Conservation (phyloP, 2,113 vertebrate species). For the Hemiprocne comata region DNA sequence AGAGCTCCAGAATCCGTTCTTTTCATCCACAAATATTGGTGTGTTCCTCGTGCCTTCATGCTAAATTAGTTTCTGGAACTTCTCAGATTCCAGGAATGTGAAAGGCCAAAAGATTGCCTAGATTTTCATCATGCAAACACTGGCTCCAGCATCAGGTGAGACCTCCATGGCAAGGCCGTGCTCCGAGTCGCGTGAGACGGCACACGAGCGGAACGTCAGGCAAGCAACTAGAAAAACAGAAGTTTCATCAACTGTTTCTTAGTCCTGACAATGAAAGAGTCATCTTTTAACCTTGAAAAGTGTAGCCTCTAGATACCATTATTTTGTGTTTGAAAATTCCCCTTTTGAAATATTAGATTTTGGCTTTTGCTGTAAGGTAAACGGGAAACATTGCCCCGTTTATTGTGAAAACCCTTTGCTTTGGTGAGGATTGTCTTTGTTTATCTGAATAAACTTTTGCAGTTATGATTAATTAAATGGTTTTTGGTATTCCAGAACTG, state of each 20-base stretch:
- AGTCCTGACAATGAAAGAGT: not conserved
- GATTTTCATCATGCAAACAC: not conserved
- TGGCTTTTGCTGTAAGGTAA: not conserved
- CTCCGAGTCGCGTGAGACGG: not conserved
- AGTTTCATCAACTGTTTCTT: not conserved
- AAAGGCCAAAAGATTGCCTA: not conserved
- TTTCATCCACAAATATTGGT: fast-evolving
- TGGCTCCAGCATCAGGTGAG: not conserved
- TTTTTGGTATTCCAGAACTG: not conserved
- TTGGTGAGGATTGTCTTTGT: not conserved
- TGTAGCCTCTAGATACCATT: not conserved
- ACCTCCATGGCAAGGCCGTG: not conserved
- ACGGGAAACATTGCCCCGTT: not conserved
- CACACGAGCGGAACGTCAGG: not conserved
- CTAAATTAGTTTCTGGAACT: not conserved
- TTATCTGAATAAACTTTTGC: not conserved
- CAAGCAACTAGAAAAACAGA: not conserved
- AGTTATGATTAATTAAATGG: not conserved
- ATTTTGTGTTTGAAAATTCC: not conserved
- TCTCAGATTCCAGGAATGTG: not conserved
- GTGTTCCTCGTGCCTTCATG: not conserved
- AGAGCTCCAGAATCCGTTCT: too few species aligned
- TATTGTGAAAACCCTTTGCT: not conserved
- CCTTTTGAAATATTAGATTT: not conserved
- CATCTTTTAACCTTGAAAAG: not conserved